Conservation (phyloP, 1,140 invertebrate species). For the Ceratoteleas bidentatus region DNA sequence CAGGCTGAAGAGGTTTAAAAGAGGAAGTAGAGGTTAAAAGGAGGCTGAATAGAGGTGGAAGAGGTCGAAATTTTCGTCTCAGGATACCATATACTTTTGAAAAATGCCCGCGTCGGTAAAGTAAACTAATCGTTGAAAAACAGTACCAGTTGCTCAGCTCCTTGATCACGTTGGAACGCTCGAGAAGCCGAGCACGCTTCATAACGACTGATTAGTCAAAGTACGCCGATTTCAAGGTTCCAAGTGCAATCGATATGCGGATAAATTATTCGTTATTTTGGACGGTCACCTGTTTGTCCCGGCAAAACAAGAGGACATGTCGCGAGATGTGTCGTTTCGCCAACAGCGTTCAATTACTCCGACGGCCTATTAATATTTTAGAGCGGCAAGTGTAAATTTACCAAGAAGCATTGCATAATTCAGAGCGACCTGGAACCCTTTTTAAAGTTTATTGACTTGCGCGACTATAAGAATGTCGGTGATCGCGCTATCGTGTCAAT, state of each 20-base stretch:
- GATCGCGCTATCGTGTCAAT: slow-evolving; percentile 35
- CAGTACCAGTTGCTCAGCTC: too few species aligned
- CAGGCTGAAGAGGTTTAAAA: too few species aligned
- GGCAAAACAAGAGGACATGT: slow-evolving; percentile 1
- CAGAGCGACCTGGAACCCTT: slow-evolving; percentile 52
- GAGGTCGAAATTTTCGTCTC: too few species aligned
- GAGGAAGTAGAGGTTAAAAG: too few species aligned
- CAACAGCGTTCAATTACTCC: slow-evolving; percentile 19
- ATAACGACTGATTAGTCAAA: slow-evolving; percentile 4
- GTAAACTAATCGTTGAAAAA: too few species aligned
- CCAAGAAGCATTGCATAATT: slow-evolving; percentile 55
- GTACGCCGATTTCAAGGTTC: neutral
- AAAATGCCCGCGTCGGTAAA: too few species aligned
- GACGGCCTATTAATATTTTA: slow-evolving; percentile 36
- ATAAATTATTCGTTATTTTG: slow-evolving; percentile 18
- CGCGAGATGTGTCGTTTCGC: neutral
- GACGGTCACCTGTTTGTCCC: neutral
- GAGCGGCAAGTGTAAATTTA: slow-evolving; percentile 44
- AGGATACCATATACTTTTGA: too few species aligned
- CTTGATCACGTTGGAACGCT: too few species aligned
- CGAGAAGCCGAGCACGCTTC: neutral
- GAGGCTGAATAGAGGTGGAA: too few species aligned
- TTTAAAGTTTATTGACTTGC: slow-evolving; percentile 64
- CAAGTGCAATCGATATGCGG: neutral
- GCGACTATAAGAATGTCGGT: slow-evolving; percentile 55